A percentile compares a stretch with the other conserved stretches of the same genome.
These are phyloP conservation scores for Aulostomus chinensis DNA, from an alignment of 2,797 vertebrate species.

Conservation along the genomic window DNA sequence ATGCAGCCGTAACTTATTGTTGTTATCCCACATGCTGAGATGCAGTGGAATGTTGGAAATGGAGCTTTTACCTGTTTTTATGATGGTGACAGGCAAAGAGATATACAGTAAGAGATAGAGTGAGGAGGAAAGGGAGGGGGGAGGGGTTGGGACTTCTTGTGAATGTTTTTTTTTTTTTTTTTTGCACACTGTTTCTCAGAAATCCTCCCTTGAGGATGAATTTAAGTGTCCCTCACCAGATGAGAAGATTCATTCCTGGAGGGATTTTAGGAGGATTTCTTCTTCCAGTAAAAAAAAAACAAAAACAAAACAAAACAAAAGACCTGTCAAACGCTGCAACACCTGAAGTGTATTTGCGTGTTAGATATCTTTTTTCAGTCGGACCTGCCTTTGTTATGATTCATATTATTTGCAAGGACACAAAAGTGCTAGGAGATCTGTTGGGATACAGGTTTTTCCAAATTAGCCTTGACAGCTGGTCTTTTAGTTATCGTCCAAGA, in stretches of 20 bases:
- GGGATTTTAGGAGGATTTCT: slow-evolving; percentile 35
- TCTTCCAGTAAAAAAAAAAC: slow-evolving; percentile 43
- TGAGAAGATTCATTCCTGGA: slow-evolving; percentile 31
- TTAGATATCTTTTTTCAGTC: no score
- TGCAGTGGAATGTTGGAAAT: no score
- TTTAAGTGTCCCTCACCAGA: slow-evolving; percentile 24
- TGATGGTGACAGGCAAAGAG: not conserved
- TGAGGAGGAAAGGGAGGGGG: not conserved
- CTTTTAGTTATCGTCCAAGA: not conserved
- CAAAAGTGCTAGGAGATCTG: not conserved
- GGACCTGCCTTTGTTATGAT: no score
- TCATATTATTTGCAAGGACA: slow-evolving; percentile 20
- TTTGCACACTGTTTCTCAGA: slow-evolving; percentile 70
- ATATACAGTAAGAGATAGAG: slow-evolving; percentile 16
- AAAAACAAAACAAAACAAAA: not conserved
- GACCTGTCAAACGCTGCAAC: slow-evolving; percentile 2
- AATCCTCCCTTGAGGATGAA: slow-evolving; percentile 51
- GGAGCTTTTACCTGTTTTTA: no score
- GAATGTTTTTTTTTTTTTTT: no score
- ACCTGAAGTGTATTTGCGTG: slow-evolving; percentile 8
- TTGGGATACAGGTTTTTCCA: not conserved
- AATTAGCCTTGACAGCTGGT: not conserved
- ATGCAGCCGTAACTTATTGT: no score
- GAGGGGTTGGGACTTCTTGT: slow-evolving; percentile 36
- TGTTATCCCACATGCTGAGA: no score